Conservation (phyloP, 1,140 invertebrate species). For the Proales similis region DNA sequence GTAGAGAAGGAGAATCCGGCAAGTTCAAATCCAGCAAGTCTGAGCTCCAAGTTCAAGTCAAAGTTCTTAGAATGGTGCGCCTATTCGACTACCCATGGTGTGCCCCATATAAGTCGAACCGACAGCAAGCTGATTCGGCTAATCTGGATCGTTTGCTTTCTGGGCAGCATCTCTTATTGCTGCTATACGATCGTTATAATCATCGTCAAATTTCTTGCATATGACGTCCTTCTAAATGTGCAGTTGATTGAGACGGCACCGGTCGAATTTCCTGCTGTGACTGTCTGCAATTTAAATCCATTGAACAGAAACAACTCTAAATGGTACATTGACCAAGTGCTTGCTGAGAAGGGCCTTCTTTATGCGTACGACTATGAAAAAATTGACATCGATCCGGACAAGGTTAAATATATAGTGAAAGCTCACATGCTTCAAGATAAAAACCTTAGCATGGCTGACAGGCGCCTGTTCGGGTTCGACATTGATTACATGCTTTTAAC, state of each 20-base stretch:
- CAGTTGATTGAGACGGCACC: constrained; percentile 29
- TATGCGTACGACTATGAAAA: constrained; percentile 1
- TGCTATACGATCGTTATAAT: constrained; percentile 28
- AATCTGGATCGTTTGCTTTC: constrained; percentile 23
- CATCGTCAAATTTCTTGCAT: constrained; percentile 10
- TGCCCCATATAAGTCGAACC: constrained; percentile 7
- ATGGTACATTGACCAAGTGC: constrained; percentile 40
- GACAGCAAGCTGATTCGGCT: constrained; percentile 16
- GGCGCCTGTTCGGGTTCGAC: constrained; percentile 26
- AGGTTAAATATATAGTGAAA: constrained; percentile 39
- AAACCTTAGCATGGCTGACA: constrained; percentile 8
- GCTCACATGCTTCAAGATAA: constrained; percentile 17
- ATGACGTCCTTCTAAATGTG: constrained; percentile 22
- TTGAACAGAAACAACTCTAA: constrained; percentile 39
- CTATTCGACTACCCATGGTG: constrained; percentile 17
- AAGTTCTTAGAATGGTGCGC: constrained; percentile 24
- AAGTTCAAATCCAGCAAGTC: too few relatives aligned
- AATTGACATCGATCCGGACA: constrained; percentile 25
- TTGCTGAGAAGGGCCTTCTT: constrained; percentile 39
- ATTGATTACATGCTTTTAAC: constrained; percentile 24
- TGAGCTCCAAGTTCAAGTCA: not conserved
- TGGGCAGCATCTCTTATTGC: constrained; percentile 6
- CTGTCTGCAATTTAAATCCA: constrained; percentile 52
- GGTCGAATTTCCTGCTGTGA: constrained; percentile 50
- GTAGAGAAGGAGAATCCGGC: too few relatives aligned